Conservation (phyloP, 2,113 vertebrate species). For the Bettongia penicillata region DNA sequence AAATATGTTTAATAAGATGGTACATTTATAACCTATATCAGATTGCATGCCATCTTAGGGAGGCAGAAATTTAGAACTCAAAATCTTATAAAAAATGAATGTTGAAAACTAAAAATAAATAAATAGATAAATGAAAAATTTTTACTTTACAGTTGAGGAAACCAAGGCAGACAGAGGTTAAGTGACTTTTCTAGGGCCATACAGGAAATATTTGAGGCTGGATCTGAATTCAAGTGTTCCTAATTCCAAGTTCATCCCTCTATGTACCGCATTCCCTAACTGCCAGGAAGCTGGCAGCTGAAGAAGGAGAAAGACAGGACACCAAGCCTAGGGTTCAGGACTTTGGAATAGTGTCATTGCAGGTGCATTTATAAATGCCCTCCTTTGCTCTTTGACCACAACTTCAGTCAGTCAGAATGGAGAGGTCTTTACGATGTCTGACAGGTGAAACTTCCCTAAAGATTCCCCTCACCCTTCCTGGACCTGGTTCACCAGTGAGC, state of each 20-base stretch:
- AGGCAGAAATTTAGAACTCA: too few relatives aligned
- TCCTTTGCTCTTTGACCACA: background rate
- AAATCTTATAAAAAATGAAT: too few relatives aligned
- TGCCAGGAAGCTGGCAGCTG: background rate
- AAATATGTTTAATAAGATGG: too few relatives aligned
- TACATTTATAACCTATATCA: too few relatives aligned
- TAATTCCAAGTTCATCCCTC: background rate
- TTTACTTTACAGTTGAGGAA: background rate
- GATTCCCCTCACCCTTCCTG: too few relatives aligned
- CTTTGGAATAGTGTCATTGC: background rate
- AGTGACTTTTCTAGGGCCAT: background rate
- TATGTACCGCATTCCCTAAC: background rate
- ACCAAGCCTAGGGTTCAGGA: background rate
- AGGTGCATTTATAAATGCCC: background rate
- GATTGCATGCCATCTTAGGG: too few relatives aligned
- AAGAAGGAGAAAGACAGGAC: background rate
- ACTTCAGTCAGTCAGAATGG: background rate
- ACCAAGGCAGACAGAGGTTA: background rate
- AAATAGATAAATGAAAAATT: too few relatives aligned
- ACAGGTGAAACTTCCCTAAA: rapidly evolving
- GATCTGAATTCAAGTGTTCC: background rate
- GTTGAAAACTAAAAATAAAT: too few relatives aligned
- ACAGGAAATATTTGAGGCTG: background rate
- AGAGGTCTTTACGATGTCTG: background rate
- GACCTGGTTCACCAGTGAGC: background rate